phyloP scores from a whole-genome alignment of 1,140 invertebrate species.

The Manduca sexta region DNA sequence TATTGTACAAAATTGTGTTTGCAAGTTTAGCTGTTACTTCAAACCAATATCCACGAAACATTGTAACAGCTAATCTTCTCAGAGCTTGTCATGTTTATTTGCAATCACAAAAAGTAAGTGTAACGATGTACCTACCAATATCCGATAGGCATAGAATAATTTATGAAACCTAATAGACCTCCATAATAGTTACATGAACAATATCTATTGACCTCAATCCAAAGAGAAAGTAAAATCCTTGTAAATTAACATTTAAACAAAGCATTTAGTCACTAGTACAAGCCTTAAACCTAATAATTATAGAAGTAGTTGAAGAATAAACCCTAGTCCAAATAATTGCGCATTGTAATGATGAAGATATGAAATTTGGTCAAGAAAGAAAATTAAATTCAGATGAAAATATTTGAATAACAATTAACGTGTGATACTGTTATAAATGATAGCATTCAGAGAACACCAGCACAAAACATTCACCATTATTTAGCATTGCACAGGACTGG shows the following conservation, averaged over 20 bases:
- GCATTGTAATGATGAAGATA: too few relatives aligned
- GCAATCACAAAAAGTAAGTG: conserved; percentile 30
- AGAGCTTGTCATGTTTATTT: conserved; percentile 64
- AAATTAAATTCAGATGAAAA: too few relatives aligned
- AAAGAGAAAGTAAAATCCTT: conserved; percentile 6
- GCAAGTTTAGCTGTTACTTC: conserved; percentile 54
- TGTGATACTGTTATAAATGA: conserved; percentile 4
- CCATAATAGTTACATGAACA: not conserved
- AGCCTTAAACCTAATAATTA: conserved; percentile 9
- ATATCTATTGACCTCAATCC: too few relatives aligned
- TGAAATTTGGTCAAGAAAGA: too few relatives aligned
- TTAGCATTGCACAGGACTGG: conserved; percentile 65
- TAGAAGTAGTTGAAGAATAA: not conserved
- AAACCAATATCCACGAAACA: conserved; percentile 9
- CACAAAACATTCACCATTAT: conserved; percentile 58
- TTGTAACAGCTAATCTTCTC: conserved; percentile 49
- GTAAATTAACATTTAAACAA: not conserved
- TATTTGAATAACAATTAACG: too few relatives aligned
- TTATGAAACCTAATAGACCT: conserved; percentile 1
- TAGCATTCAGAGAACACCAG: conserved; percentile 29
- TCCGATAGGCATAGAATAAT: not conserved
- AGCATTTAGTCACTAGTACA: conserved; percentile 12
- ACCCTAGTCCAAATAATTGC: too few relatives aligned
- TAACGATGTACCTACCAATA: conserved; percentile 1
- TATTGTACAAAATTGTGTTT: conserved; percentile 37